Evolutionary conservation across 1,140 invertebrate genomes (phyloP).

Genomic region (Halictus rubicundus): DNA sequence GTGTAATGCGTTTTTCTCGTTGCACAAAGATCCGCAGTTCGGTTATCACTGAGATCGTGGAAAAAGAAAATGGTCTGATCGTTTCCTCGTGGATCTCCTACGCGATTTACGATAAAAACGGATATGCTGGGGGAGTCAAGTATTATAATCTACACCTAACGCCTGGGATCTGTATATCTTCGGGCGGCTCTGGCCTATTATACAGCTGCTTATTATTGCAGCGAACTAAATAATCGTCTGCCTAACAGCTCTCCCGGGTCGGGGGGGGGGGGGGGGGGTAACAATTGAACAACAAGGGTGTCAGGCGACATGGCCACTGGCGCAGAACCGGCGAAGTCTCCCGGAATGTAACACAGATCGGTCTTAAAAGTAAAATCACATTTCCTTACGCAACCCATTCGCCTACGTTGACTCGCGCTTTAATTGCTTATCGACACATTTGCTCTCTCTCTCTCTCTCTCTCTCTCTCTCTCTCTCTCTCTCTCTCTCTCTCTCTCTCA

Average conservation of each 20-base stretch:
- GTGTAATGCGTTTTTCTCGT: too few species aligned
- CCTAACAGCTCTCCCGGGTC: background rate
- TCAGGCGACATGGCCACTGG: constrained; percentile 50
- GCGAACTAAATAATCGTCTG: background rate
- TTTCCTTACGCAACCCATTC: constrained; percentile 51
- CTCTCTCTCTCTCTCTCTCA: too few species aligned
- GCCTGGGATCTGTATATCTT: constrained; percentile 5
- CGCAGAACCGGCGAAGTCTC: constrained; percentile 39
- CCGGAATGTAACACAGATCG: constrained; percentile 52
- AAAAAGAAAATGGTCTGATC: constrained; percentile 12
- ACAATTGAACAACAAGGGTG: constrained; percentile 37
- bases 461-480: too few species aligned
- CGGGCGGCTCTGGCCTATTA: background rate
- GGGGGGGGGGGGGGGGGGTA: background rate
- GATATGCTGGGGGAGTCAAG: background rate
- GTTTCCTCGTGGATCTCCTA: constrained; percentile 6
- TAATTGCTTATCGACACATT: background rate
- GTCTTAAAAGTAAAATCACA: constrained; percentile 63
- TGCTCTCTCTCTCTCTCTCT: too few species aligned
- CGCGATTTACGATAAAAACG: background rate
- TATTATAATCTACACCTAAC: constrained; percentile 3
- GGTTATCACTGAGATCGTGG: constrained; percentile 37
- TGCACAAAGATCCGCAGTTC: background rate
- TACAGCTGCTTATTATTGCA: background rate
- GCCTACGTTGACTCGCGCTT: constrained; percentile 24